Evolutionary conservation across 2,888 invertebrate species (phyloP), one percentile per base, ranked within the genome.

Genomic region (Chironomus riparius): DNA sequence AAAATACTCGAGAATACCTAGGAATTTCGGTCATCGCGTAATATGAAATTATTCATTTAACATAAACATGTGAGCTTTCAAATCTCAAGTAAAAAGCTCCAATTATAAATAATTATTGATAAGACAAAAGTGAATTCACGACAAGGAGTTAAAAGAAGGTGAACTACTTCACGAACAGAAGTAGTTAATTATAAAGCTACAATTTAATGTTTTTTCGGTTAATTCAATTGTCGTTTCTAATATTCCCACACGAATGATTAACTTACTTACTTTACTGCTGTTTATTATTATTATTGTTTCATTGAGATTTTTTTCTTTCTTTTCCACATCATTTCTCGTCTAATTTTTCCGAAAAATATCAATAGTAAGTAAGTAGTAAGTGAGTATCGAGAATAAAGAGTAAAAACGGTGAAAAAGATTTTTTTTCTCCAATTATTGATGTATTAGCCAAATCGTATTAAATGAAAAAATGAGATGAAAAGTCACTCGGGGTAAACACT

Each of bases 171-270:
- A 56, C 6, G 56, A 56, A 56, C 56, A 56, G 18, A 18, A 56
- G 18, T 3, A 62, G 28, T 38, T 62, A 73, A 73, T 73, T 62
- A 50, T 50, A 50, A 56, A 10, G 4, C 15, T 15, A 56, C 15
- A 15, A 56, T 56, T 56, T 56, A 18, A 56, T 56, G 56, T 56
- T 70, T 70, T n/a, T 72, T 72, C 38, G 62, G 72, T 38, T 72
- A 72, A 72, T 72, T 62, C 72, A 72, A 72, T 72, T 72, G 72
- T 72, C 62, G 28, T 28, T 62, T 68, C 68, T 72, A 24, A 50
- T 72, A 73, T 71, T 74, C 68, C 38, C 68, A 74, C 47, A 68
- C 47, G 10, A 21, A 65, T n/a, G n/a, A 24, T 65, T 24, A 24
- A 24, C 65, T 65, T 65, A 62, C 62, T 62, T 62, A 65, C 22